Percentiles rank a stretch among this genome's conserved stretches.
Conservation (phyloP, 1,140 invertebrate species). For the Linepithema humile region DNA sequence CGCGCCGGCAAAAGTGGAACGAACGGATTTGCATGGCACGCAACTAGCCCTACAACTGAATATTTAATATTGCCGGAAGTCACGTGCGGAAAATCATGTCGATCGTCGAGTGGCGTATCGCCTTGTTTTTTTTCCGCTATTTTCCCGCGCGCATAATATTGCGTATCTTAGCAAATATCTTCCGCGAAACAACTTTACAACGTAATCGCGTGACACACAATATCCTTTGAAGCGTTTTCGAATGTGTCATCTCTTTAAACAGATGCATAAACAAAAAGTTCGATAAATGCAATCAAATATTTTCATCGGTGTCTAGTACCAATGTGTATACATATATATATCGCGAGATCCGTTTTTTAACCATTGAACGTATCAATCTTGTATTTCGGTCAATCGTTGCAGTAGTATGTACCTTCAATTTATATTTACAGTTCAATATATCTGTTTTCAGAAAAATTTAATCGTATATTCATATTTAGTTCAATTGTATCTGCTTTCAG, state of each 20-base stretch:
- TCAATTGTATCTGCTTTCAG: neutral
- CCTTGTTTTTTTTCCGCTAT: neutral
- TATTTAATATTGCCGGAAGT: constrained; percentile 49
- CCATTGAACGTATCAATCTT: neutral
- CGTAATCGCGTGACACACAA: neutral
- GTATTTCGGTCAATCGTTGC: constrained; percentile 3
- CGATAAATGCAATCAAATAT: neutral
- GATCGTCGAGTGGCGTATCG: constrained; percentile 9
- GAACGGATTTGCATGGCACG: neutral
- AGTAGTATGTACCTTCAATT: neutral
- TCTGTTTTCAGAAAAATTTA: neutral
- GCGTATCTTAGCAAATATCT: neutral
- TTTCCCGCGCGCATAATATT: neutral
- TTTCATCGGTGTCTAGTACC: neutral
- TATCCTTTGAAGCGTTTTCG: neutral
- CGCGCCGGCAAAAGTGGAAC: constrained; percentile 1
- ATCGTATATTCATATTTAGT: too few relatives aligned
- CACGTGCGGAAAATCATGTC: constrained; percentile 40
- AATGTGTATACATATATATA: neutral
- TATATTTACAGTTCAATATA: neutral
- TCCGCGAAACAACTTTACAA: neutral
- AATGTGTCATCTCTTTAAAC: neutral
- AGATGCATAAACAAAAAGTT: neutral
- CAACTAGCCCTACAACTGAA: constrained; percentile 25
- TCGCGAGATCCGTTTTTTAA: neutral